Conservation (phyloP, 2,113 vertebrate genomes). For the Nestor notabilis region DNA sequence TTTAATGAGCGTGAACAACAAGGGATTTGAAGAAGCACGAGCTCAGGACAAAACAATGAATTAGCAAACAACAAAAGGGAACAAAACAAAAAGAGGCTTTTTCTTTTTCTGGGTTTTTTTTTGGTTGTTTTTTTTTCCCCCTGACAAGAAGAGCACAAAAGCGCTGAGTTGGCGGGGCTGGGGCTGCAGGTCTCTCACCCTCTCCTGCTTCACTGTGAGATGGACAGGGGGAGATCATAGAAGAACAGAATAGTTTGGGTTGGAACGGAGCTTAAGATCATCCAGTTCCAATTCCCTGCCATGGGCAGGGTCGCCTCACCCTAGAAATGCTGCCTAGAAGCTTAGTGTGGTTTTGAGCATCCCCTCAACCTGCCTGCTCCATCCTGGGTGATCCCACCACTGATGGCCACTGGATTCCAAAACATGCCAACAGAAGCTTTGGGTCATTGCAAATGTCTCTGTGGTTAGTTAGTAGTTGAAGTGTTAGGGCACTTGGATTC, state of each 20-base stretch:
- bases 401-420: not conserved
- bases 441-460: not conserved
- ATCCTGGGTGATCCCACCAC: not conserved
- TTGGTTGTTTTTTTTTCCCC: rapidly evolving
- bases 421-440: not conserved
- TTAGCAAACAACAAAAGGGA: conserved; percentile 56
- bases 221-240: not conserved
- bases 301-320: not conserved
- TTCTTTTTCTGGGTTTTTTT: not conserved
- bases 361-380: not conserved
- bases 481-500: not conserved
- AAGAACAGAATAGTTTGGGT: not conserved
- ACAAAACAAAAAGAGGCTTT: not conserved
- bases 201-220: not conserved
- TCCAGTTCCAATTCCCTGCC: not conserved
- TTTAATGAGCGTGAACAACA: conserved; percentile 66
- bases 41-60: conserved; percentile 57
- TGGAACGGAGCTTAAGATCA: not conserved
- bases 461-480: not conserved
- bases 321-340: not conserved
- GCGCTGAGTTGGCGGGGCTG: not conserved
- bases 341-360: not conserved
- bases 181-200: not conserved
- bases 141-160: conserved; percentile 4
- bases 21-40: not conserved